Conservation (phyloP, 2,113 vertebrate species). For the Clarias magur region DNA sequence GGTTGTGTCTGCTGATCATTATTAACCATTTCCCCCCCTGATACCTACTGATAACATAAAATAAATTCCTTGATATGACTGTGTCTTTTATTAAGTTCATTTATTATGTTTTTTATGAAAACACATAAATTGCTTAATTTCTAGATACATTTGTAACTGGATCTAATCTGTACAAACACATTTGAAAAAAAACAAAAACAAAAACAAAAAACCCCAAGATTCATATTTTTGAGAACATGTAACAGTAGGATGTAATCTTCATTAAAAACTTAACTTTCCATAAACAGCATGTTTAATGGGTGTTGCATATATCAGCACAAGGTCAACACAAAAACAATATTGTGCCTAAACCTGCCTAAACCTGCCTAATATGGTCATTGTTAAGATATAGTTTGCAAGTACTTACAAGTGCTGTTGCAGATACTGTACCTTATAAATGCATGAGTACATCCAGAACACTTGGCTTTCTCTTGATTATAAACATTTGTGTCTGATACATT, state of each 20-base stretch:
- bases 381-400: conserved; percentile 12
- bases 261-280: not conserved
- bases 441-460: not conserved
- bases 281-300: not conserved
- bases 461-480: not conserved
- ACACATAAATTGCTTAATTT: not conserved
- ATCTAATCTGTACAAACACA: not conserved
- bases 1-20: not conserved
- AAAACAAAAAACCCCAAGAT: not conserved
- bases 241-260: not conserved
- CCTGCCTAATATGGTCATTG: conserved; percentile 16
- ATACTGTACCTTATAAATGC: not conserved
- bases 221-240: not conserved
- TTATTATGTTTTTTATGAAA: no score
- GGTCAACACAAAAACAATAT: not conserved
- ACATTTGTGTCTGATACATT: not conserved
- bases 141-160: not conserved
- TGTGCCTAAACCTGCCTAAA: not conserved
- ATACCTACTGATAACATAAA: not conserved
- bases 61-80: not conserved
- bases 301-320: not conserved
- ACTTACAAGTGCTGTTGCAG: not conserved
- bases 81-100: not conserved
- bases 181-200: not conserved
- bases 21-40: no score